phyloP scores from a whole-genome alignment of 2,797 vertebrate species.

The Sebastes itinus region DNA sequence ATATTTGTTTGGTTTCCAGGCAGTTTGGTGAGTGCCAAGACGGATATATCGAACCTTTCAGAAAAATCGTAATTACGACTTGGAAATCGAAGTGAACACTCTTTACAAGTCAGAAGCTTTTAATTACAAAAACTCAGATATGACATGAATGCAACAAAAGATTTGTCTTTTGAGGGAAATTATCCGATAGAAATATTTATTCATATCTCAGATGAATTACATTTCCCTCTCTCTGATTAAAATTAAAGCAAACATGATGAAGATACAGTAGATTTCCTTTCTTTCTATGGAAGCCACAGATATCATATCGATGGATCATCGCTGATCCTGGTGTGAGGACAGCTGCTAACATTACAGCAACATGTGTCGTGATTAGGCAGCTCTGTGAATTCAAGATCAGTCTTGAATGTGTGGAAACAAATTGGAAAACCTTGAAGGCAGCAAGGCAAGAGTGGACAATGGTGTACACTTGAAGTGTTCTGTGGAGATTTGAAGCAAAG shows the following conservation, averaged over 20 bases:
- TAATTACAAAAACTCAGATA: neutral
- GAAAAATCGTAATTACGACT: neutral
- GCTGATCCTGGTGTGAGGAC: neutral
- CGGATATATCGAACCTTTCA: neutral
- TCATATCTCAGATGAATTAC: neutral
- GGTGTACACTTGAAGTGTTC: neutral
- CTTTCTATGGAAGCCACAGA: neutral
- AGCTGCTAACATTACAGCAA: neutral
- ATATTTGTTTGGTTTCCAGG: neutral
- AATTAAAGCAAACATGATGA: neutral
- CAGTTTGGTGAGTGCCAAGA: neutral
- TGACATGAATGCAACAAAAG: neutral
- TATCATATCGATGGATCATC: neutral
- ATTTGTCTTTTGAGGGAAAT: neutral
- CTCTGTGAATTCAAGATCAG: neutral
- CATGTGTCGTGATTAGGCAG: neutral
- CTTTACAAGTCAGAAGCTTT: neutral
- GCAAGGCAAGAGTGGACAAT: neutral
- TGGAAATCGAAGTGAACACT: neutral
- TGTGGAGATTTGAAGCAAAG: neutral
- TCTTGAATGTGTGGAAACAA: neutral
- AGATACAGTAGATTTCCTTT: neutral
- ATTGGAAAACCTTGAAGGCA: neutral
- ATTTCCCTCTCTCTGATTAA: neutral
- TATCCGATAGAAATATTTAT: neutral